A percentile compares a stretch with the other conserved stretches of the same genome.
Evolutionary conservation across 2,797 vertebrate genomes (phyloP).

Genomic region (Steatocranus sp.): DNA sequence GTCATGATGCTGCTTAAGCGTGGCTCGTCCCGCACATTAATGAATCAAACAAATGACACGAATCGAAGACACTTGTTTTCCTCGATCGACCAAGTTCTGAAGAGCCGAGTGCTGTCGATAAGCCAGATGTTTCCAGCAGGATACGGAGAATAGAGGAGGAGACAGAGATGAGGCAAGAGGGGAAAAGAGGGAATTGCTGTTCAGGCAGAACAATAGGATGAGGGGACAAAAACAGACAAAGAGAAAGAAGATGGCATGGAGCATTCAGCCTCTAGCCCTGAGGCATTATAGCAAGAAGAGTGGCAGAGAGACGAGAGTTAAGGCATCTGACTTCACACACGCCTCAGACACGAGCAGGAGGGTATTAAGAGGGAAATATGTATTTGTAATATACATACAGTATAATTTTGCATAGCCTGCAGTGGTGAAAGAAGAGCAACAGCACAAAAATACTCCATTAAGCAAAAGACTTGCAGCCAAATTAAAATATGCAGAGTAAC

Average conservation of each 20-base stretch:
- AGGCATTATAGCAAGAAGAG: slow-evolving; percentile 21
- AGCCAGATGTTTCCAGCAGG: slow-evolving; percentile 24
- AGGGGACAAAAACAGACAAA: slow-evolving; percentile 20
- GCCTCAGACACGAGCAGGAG: slow-evolving; percentile 13
- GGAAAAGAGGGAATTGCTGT: neutral
- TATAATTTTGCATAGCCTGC: neutral
- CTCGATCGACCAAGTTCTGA: neutral
- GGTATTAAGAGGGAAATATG: neutral
- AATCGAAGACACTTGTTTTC: slow-evolving; percentile 30
- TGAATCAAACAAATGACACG: slow-evolving; percentile 42
- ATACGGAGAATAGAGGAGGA: neutral
- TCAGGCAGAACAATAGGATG: slow-evolving; percentile 31
- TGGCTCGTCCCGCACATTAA: slow-evolving; percentile 23
- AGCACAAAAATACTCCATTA: neutral
- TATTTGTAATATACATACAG: neutral
- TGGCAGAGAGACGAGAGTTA: neutral
- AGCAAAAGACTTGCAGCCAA: neutral
- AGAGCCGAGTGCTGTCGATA: slow-evolving; percentile 28
- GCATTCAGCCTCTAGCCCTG: slow-evolving; percentile 33
- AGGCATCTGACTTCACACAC: slow-evolving; percentile 24
- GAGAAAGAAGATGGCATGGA: slow-evolving; percentile 8
- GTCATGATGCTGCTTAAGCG: slow-evolving; percentile 8
- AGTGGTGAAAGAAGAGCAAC: neutral
- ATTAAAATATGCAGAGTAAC: neutral
- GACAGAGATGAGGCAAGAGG: neutral